Conservation (phyloP, 2,888 invertebrate genomes). For the Calameuta idolon region DNA sequence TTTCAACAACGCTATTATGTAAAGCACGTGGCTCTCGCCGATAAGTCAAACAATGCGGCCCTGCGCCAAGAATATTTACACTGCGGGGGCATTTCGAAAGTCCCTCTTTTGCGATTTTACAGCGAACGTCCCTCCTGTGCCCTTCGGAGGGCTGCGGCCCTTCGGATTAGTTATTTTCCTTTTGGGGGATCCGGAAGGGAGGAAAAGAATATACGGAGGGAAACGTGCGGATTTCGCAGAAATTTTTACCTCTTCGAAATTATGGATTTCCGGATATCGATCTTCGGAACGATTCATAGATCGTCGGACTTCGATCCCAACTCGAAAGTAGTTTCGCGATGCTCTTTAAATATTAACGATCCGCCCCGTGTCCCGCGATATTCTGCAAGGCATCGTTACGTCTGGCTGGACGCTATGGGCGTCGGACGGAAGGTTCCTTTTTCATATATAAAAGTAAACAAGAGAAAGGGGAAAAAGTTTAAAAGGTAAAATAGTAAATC, state of each 20-base stretch:
- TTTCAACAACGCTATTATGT: conserved; percentile 63
- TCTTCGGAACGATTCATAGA: not conserved
- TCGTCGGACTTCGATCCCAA: too few species aligned
- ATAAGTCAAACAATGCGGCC: conserved; percentile 61
- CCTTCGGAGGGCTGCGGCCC: not conserved
- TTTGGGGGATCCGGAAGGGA: not conserved
- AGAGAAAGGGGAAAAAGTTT: not conserved
- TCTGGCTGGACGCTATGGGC: too few species aligned
- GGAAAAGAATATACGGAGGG: too few species aligned
- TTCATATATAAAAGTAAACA: not conserved
- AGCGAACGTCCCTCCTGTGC: not conserved
- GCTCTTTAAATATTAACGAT: too few species aligned
- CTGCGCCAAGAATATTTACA: not conserved
- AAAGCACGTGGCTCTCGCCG: conserved; percentile 61
- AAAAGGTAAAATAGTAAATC: not conserved
- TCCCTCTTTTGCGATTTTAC: not conserved
- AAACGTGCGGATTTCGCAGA: not conserved
- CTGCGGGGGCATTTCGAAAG: not conserved
- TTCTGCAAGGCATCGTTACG: too few species aligned
- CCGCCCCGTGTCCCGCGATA: too few species aligned
- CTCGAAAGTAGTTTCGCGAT: too few species aligned
- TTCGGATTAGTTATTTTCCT: not conserved
- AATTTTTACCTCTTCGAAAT: not conserved
- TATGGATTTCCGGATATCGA: not conserved
- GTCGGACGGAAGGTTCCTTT: too few species aligned